Base-by-base conservation (phyloP, 2,797 vertebrate genomes). In the Natrix natrix region DNA sequence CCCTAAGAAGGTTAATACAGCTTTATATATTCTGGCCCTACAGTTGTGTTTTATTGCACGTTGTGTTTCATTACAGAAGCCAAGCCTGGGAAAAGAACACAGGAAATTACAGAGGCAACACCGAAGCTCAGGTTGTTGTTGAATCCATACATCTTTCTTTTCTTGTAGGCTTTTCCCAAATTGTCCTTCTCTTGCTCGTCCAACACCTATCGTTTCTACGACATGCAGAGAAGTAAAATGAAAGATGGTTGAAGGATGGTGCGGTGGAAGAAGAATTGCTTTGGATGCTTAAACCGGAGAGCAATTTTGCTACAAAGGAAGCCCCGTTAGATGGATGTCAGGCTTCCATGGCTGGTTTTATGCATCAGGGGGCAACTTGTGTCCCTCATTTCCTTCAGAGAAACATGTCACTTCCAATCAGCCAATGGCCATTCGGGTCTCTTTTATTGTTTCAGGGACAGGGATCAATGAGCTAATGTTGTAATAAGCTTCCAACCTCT, bases 381-480 rank as follows among this genome's bases (percentile, higher is more conserved):
- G 2, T n/a, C 56, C 61, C n/a, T 60, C 86, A 26, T 28, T 28
- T 78, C 55, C 54, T 52, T 87, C 56, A 26, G 43, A 86, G 92
- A 55, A 88, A 93, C 86, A 83, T 37, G 56, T 28, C 63, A 88
- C 86, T 91, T 93, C 66, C 37, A 91, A 91, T 88, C 87, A 94
- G 59, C 16, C 0, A 61, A 8, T 28, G 90, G 56, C 87, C 63
- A 66, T 59, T 61, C 86, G 0, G 93, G 54, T 90, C 63, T 90
- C 95, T 94, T 91, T 95, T 95, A 63, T 56, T 93, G 48, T 88
- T 95, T 95, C 88, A 91, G 26, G 91, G 91, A 2, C 91, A 94
- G 88, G 90, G 57, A 93, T 94, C 91, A 93, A 60, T 95, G 14
- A 69, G 3, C 16, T 13, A 91, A 66, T 55, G 92, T 66, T 83